Percentiles rank a stretch among this genome's conserved stretches.
phyloP scores from a whole-genome alignment of 2,113 vertebrate species.

The Potamarius usumacintae region DNA sequence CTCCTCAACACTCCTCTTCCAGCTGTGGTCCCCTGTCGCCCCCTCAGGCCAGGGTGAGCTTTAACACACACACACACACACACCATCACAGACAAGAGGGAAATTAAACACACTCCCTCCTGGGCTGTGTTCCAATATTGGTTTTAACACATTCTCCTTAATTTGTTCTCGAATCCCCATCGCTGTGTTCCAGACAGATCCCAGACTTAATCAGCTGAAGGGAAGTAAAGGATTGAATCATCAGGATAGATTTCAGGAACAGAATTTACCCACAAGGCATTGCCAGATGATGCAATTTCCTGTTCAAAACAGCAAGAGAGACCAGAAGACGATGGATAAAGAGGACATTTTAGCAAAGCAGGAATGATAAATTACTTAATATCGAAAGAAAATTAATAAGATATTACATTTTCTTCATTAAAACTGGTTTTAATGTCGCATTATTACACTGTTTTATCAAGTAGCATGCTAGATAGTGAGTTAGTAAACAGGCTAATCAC shows the following conservation, averaged over 20 bases:
- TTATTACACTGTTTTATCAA: background rate
- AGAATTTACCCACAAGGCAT: background rate
- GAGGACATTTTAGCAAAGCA: background rate
- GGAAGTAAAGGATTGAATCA: constrained; percentile 1
- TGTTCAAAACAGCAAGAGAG: background rate
- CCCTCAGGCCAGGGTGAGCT: constrained; percentile 76
- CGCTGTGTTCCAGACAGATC: background rate
- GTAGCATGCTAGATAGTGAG: background rate
- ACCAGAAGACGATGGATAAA: background rate
- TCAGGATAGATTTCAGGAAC: background rate
- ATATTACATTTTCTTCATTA: background rate
- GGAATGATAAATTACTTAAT: background rate
- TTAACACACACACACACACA: background rate
- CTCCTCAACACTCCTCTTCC: constrained; percentile 74
- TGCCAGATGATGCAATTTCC: background rate
- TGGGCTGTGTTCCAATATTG: background rate
- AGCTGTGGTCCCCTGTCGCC: constrained; percentile 75
- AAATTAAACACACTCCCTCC: background rate
- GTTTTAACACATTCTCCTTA: background rate
- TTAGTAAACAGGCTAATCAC: background rate
- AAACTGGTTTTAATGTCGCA: background rate
- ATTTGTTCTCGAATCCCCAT: background rate
- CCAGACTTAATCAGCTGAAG: background rate
- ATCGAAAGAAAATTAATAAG: background rate
- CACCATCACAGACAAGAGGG: background rate